Percentiles rank a stretch among this genome's conserved stretches.
Evolutionary conservation across 2,113 vertebrate genomes (phyloP).

Genomic region (Pungitius pungitius): DNA sequence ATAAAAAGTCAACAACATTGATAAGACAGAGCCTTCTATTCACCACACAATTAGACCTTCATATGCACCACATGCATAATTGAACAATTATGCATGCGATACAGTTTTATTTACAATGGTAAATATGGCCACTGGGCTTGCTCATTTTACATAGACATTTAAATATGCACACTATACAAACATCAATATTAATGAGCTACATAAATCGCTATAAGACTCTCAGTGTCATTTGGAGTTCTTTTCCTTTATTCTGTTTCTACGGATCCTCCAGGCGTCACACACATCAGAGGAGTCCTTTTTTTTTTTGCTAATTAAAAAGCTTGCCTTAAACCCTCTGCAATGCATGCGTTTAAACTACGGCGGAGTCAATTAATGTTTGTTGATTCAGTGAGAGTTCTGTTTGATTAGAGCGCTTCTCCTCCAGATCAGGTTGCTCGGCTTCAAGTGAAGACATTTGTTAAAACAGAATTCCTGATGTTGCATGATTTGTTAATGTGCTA

Average conservation of each 20-base stretch:
- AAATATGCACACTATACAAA: conserved; percentile 59
- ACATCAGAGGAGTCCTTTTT: conserved; percentile 63
- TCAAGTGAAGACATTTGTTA: conserved; percentile 19
- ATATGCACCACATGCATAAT: conserved; percentile 25
- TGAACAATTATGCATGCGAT: conserved; percentile 47
- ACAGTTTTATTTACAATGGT: conserved; percentile 63
- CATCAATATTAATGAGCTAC: conserved; percentile 68
- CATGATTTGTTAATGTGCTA: neutral
- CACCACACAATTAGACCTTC: neutral
- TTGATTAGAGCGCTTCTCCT: conserved; percentile 52
- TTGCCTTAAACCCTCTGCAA: conserved; percentile 66
- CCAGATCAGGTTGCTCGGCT: conserved; percentile 40
- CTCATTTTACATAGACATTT: conserved; percentile 54
- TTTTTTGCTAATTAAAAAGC: conserved; percentile 72
- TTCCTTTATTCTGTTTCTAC: conserved; percentile 48
- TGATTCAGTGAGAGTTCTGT: conserved; percentile 57
- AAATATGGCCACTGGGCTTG: conserved; percentile 71
- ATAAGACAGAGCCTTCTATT: neutral
- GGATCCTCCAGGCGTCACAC: conserved; percentile 65
- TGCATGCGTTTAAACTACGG: conserved; percentile 70
- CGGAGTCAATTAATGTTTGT: conserved; percentile 66
- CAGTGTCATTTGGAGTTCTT: conserved; percentile 37
- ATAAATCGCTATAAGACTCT: conserved; percentile 63
- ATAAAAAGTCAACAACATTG: neutral
- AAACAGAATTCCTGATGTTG: conserved; percentile 1